A percentile compares a stretch with the other conserved stretches of the same genome.
Conservation (phyloP, 2,888 invertebrate genomes). For the Horisme vitalbata region DNA sequence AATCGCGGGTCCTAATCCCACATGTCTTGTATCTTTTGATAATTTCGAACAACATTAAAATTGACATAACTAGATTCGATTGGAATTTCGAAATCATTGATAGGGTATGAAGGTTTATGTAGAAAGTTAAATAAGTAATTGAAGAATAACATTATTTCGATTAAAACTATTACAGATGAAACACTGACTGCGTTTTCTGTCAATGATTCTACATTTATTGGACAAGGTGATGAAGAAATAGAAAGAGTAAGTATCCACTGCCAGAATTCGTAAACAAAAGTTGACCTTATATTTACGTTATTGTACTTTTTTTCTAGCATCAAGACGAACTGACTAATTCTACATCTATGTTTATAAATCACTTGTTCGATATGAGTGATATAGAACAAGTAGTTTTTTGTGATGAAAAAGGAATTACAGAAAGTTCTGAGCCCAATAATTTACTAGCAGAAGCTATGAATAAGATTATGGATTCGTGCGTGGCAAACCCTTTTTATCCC, state of each 20-base stretch:
- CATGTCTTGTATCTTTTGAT: too few relatives aligned
- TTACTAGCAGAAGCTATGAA: conserved; percentile 46
- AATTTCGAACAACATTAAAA: too few relatives aligned
- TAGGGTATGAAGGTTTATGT: too few relatives aligned
- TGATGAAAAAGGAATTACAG: conserved; percentile 41
- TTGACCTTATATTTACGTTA: background rate
- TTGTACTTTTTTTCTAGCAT: conserved; percentile 36
- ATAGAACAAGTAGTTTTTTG: conserved; percentile 49
- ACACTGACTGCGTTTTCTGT: conserved; percentile 31
- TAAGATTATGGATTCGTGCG: conserved; percentile 55
- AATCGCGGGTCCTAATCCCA: too few relatives aligned
- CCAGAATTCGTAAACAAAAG: too few relatives aligned
- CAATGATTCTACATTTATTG: conserved; percentile 51
- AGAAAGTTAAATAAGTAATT: too few relatives aligned
- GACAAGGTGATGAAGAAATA: conserved; percentile 70
- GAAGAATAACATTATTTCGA: too few relatives aligned
- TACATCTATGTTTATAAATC: conserved; percentile 65
- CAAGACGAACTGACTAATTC: conserved; percentile 53
- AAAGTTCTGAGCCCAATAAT: conserved; percentile 41
- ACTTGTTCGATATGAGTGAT: conserved; percentile 71
- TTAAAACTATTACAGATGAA: conserved; percentile 40
- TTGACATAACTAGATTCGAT: too few relatives aligned
- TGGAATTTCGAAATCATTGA: too few relatives aligned
- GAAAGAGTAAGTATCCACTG: conserved; percentile 48
- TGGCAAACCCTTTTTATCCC: conserved; percentile 44